Conservation (phyloP, 2,888 invertebrate species). For the Phortica okadai region DNA sequence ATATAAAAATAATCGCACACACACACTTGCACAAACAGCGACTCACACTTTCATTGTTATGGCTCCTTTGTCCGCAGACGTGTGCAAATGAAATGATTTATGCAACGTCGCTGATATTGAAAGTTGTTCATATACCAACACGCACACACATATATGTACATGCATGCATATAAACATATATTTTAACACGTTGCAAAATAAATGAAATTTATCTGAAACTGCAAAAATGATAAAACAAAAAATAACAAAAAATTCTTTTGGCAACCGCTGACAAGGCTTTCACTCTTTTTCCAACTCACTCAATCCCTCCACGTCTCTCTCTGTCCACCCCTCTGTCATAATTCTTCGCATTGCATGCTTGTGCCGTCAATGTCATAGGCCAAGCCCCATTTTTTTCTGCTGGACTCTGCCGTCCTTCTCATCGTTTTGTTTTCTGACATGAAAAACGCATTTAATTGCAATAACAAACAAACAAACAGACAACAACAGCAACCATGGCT, state of each 20-base stretch:
- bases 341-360: neutral
- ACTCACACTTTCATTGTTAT: neutral
- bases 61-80: neutral
- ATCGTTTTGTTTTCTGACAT: neutral
- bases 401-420: neutral
- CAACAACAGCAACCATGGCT: neutral
- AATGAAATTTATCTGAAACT: constrained; percentile 25
- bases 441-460: constrained; percentile 27
- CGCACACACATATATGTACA: neutral
- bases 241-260: constrained; percentile 7
- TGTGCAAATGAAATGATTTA: constrained; percentile 25
- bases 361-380: neutral
- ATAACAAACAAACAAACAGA: neutral
- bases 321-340: neutral
- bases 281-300: neutral
- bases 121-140: neutral
- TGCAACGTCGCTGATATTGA: constrained; percentile 20
- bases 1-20: neutral
- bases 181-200: neutral
- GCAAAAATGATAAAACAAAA: constrained; percentile 5
- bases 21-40: neutral
- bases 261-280: constrained; percentile 5
- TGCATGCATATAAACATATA: constrained; percentile 1
- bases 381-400: neutral
- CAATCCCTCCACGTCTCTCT: neutral